phyloP scores from a whole-genome alignment of 2,113 vertebrate genomes.

The Sinocyclocheilus anshuiensis region DNA sequence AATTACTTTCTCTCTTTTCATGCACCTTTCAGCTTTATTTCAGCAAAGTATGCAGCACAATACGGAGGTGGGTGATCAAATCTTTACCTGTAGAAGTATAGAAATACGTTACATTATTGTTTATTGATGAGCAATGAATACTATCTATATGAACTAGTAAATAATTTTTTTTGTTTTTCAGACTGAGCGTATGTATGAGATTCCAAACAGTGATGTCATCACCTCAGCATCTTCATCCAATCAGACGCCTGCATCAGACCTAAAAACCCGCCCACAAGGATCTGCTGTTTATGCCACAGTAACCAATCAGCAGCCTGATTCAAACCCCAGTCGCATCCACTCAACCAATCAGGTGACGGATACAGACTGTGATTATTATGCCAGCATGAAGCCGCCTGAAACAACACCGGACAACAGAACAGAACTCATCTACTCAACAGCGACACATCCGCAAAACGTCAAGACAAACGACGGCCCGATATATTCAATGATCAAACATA shows the following conservation, averaged over 20 bases:
- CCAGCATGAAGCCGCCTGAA: neutral
- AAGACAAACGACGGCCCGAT: neutral
- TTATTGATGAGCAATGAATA: too few species aligned
- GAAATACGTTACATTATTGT: neutral
- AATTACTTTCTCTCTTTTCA: neutral
- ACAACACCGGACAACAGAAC: neutral
- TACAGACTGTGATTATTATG: neutral
- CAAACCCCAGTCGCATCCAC: neutral
- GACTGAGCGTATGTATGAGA: neutral
- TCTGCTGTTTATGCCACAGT: too few species aligned
- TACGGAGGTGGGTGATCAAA: neutral
- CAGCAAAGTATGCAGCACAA: neutral
- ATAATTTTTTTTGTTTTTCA: neutral
- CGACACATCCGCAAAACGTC: neutral
- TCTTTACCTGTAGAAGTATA: neutral
- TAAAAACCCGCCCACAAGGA: neutral
- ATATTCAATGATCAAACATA: neutral
- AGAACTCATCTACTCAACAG: neutral
- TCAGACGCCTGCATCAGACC: neutral
- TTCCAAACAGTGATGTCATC: neutral
- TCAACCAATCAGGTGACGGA: neutral
- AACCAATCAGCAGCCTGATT: slow-evolving; percentile 11
- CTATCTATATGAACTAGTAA: neutral
- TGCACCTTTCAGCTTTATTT: neutral
- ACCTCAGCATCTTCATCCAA: neutral